Evolutionary conservation across 1,140 invertebrate species (phyloP).

Genomic region (Philopotamus ludificatus): DNA sequence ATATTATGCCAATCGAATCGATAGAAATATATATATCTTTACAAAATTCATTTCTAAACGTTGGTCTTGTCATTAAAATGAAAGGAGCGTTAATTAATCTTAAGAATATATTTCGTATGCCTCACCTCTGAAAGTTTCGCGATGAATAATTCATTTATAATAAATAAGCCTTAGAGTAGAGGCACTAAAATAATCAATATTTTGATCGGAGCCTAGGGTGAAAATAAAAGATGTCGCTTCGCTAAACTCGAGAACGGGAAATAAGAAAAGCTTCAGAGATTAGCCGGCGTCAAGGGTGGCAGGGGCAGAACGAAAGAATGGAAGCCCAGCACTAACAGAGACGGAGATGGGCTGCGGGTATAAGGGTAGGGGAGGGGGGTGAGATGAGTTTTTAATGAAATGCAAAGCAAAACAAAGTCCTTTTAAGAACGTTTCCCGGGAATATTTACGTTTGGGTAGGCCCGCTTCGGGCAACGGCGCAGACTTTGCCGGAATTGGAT

Average conservation of each 20-base stretch:
- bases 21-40: too few species aligned
- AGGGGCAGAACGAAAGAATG: slow-evolving; percentile 11
- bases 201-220: not conserved
- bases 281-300: slow-evolving; percentile 15
- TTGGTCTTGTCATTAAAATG: too few species aligned
- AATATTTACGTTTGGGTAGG: slow-evolving; percentile 27
- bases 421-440: slow-evolving; percentile 11
- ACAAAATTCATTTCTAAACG: too few species aligned
- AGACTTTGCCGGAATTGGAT: slow-evolving; percentile 15
- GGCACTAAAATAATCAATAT: not conserved
- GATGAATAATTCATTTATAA: not conserved
- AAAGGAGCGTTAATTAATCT: too few species aligned
- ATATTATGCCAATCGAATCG: too few species aligned
- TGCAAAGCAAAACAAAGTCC: slow-evolving; percentile 34
- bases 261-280: slow-evolving; percentile 27
- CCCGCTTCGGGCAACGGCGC: not conserved
- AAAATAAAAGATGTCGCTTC: not conserved
- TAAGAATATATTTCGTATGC: too few species aligned
- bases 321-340: slow-evolving; percentile 8
- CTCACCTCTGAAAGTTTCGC: not conserved
- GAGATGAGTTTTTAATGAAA: slow-evolving; percentile 40
- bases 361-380: too few species aligned
- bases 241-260: slow-evolving; percentile 9
- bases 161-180: not conserved
- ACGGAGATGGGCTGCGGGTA: too few species aligned